These are phyloP conservation scores for Brotula barbata DNA, from an alignment of 2,797 vertebrate species.

Conservation along the genomic window DNA sequence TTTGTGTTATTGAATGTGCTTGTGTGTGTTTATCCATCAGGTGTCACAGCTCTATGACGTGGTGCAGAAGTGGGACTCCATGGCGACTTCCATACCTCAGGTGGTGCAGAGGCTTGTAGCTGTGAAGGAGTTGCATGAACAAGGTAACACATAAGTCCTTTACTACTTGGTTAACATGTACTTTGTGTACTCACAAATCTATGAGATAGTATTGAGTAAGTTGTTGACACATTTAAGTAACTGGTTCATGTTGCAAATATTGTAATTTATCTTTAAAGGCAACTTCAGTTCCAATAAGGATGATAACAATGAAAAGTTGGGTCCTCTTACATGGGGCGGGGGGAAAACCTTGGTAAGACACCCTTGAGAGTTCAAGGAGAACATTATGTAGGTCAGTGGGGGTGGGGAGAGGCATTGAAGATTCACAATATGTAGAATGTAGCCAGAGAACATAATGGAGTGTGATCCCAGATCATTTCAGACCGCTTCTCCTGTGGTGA, in stretches of 20 bases:
- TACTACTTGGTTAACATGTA: not conserved
- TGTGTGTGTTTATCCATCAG: slow-evolving; percentile 65
- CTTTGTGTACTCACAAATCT: not conserved
- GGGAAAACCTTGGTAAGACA: slow-evolving; percentile 58
- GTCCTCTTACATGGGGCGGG: slow-evolving; percentile 45
- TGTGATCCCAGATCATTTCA: slow-evolving; percentile 44
- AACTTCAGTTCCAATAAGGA: slow-evolving; percentile 19
- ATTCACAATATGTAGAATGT: slow-evolving; percentile 50
- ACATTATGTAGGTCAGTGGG: slow-evolving; percentile 59
- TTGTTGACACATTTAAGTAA: slow-evolving; percentile 10
- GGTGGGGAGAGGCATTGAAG: slow-evolving; percentile 40
- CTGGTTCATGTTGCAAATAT: slow-evolving; percentile 35
- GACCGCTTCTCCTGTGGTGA: slow-evolving; percentile 14
- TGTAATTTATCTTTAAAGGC: slow-evolving; percentile 27
- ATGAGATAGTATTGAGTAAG: not conserved
- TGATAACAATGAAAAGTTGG: slow-evolving; percentile 38
- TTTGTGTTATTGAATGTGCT: not conserved
- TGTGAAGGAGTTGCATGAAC: slow-evolving; percentile 91
- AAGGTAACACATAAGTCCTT: slow-evolving; percentile 77
- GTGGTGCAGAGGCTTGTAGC: slow-evolving; percentile 89
- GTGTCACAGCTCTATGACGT: slow-evolving; percentile 89
- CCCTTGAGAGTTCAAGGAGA: slow-evolving; percentile 67
- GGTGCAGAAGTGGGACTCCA: slow-evolving; percentile 90
- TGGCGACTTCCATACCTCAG: slow-evolving; percentile 86
- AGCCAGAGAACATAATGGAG: slow-evolving; percentile 36